Percentiles rank a stretch among this genome's conserved stretches.
These are phyloP conservation scores for Pachyramphus minor DNA, from an alignment of 2,113 vertebrate species.

Conservation along the genomic window DNA sequence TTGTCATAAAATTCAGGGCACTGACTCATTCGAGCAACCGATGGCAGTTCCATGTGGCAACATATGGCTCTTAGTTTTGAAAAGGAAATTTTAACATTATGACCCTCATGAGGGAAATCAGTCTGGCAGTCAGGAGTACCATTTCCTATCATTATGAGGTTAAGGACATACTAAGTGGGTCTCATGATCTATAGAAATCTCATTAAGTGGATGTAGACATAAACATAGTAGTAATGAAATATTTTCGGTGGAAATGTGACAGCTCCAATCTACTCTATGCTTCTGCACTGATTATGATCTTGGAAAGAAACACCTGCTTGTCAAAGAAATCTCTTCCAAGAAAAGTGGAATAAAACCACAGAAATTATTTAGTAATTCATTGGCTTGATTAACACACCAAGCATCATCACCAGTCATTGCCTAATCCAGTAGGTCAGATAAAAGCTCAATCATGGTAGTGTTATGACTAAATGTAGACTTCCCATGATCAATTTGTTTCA, in stretches of 20 bases:
- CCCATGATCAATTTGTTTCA: neutral
- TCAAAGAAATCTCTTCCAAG: constrained; percentile 15
- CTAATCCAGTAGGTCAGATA: neutral
- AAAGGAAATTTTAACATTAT: neutral
- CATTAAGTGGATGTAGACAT: constrained; percentile 23
- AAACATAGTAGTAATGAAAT: constrained; percentile 34
- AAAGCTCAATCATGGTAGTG: neutral
- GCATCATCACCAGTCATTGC: neutral
- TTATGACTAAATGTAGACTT: neutral
- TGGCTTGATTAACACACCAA: neutral
- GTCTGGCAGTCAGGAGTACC: neutral
- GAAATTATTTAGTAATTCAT: neutral
- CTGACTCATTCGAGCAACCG: neutral
- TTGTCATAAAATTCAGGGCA: neutral
- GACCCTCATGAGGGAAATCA: constrained; percentile 4
- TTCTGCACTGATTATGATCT: constrained; percentile 8
- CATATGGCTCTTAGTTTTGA: constrained; percentile 12
- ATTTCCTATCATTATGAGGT: constrained; percentile 49
- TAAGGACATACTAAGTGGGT: constrained; percentile 34
- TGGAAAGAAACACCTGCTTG: constrained; percentile 45
- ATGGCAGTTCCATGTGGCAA: neutral
- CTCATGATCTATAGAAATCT: constrained; percentile 47
- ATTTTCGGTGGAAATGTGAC: constrained; percentile 19
- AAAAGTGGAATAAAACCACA: neutral
- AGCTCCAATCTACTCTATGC: neutral